phyloP scores from a whole-genome alignment of 2,888 invertebrate species.

The Allolobophora icterica region DNA sequence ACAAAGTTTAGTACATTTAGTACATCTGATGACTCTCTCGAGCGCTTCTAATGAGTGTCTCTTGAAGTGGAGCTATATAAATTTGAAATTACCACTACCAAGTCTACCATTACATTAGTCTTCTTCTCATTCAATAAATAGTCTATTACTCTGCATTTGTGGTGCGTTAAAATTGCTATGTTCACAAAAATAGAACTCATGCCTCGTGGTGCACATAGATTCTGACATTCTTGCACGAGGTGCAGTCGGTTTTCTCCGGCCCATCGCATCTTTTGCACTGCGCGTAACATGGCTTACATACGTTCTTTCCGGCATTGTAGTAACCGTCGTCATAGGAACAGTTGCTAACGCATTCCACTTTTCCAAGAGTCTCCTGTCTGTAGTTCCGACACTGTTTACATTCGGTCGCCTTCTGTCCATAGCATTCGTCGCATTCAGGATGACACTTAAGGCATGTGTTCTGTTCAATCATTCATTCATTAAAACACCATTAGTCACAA shows the following conservation, averaged over 20 bases:
- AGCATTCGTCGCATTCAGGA: background rate
- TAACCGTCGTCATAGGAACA: constrained; percentile 9
- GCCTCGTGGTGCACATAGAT: background rate
- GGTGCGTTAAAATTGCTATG: too few relatives aligned
- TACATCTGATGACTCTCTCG: too few relatives aligned
- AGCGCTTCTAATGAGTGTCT: too few relatives aligned
- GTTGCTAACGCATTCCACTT: background rate
- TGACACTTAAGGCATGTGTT: background rate
- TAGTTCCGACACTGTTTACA: background rate
- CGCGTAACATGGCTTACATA: constrained; percentile 89
- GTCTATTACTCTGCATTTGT: too few relatives aligned
- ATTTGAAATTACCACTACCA: too few relatives aligned
- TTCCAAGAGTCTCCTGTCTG: background rate
- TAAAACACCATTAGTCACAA: too few relatives aligned
- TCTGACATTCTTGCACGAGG: background rate
- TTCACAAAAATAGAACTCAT: background rate
- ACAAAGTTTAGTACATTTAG: too few relatives aligned
- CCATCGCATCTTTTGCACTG: constrained; percentile 86
- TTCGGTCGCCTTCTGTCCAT: background rate
- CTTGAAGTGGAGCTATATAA: too few relatives aligned
- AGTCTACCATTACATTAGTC: too few relatives aligned
- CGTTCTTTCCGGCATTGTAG: constrained; percentile 59
- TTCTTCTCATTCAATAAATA: too few relatives aligned
- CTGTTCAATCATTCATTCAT: background rate
- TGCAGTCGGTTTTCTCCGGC: constrained; percentile 68